These are phyloP conservation scores for Diarsia brunnea DNA, from an alignment of 2,888 invertebrate species.

Conservation along the genomic window DNA sequence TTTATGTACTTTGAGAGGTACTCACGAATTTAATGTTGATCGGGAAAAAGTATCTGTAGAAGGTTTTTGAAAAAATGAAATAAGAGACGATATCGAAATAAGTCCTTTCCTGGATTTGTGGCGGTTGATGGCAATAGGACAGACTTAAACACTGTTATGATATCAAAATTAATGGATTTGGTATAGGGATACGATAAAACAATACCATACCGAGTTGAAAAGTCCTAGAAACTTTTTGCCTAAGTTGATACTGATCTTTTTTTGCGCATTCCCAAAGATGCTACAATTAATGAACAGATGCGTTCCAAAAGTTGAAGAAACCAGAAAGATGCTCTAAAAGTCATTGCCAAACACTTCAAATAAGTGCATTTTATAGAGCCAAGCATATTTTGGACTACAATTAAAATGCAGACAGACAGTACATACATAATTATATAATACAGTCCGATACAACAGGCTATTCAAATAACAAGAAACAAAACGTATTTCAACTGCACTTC, in stretches of 20 bases:
- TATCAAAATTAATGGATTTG: not conserved
- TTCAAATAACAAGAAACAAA: not conserved
- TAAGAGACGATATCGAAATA: not conserved
- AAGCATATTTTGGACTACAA: not conserved
- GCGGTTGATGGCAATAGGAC: too few relatives aligned
- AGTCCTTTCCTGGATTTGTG: too few relatives aligned
- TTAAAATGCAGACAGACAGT: slow-evolving; percentile 14
- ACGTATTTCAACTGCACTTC: slow-evolving; percentile 2
- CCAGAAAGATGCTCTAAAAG: not conserved
- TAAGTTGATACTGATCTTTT: not conserved
- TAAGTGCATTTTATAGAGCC: not conserved
- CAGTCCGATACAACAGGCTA: not conserved
- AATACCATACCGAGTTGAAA: not conserved
- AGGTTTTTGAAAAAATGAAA: too few relatives aligned
- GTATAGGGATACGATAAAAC: not conserved
- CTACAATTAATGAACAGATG: not conserved
- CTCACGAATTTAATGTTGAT: slow-evolving; percentile 4
- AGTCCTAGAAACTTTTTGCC: not conserved
- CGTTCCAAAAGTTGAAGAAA: not conserved
- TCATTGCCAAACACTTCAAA: not conserved
- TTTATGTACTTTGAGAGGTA: slow-evolving; percentile 23
- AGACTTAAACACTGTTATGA: too few relatives aligned
- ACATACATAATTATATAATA: not conserved
- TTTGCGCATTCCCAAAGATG: not conserved
- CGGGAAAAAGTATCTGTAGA: not conserved